phyloP scores from a whole-genome alignment of 1,140 invertebrate genomes.

The Apis laboriosa region DNA sequence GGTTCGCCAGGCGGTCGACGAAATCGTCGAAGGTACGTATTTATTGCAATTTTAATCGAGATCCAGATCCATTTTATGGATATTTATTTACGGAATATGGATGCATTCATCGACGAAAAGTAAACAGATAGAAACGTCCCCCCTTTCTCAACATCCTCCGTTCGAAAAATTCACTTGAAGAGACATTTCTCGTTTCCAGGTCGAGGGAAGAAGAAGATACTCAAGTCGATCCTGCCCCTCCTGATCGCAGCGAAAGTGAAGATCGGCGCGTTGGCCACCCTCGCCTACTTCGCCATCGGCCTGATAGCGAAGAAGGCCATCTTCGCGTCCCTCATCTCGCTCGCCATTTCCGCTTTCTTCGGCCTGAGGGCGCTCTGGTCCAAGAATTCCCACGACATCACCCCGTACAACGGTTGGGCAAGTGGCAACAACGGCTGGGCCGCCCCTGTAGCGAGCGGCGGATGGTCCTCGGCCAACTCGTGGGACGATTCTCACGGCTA shows the following conservation, averaged over 20 bases:
- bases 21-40: slow-evolving; percentile 82
- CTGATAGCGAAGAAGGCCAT: slow-evolving; percentile 86
- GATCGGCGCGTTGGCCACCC: slow-evolving; percentile 81
- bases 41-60: not conserved
- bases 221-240: slow-evolving; percentile 83
- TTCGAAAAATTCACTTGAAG: no score
- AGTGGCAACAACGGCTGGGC: slow-evolving; percentile 47
- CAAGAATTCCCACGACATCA: slow-evolving; percentile 73
- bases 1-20: slow-evolving; percentile 81
- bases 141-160: no score
- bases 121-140: not conserved
- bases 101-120: no score
- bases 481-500: slow-evolving; percentile 71
- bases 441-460: slow-evolving; percentile 56
- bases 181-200: slow-evolving; percentile 69
- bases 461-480: slow-evolving; percentile 73
- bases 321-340: slow-evolving; percentile 83
- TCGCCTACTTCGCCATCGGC: slow-evolving; percentile 83
- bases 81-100: not conserved
- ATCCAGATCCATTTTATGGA: no score
- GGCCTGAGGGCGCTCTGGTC: slow-evolving; percentile 80
- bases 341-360: slow-evolving; percentile 84
- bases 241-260: slow-evolving; percentile 84
- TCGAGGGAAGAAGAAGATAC: slow-evolving; percentile 84
- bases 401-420: slow-evolving; percentile 70